phyloP scores from a whole-genome alignment of 2,888 invertebrate species.

The Minunthozetes semirufus region DNA sequence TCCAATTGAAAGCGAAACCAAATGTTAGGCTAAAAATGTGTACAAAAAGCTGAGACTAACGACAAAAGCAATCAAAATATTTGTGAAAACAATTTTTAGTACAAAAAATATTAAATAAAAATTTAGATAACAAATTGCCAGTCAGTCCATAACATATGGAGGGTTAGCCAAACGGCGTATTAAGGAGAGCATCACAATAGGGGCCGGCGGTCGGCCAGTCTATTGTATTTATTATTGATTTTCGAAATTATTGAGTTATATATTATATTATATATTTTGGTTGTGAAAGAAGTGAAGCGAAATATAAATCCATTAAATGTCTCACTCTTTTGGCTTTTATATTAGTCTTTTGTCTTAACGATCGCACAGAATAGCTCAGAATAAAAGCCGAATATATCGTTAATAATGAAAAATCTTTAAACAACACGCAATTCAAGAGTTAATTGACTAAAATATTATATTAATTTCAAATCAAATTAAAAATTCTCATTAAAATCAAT shows the following conservation, averaged over 20 bases:
- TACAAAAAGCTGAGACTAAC: too few species aligned
- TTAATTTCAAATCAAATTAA: neutral
- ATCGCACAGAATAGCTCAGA: neutral
- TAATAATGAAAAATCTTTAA: conserved; percentile 25
- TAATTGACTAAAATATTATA: neutral
- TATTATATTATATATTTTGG: neutral
- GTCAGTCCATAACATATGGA: neutral
- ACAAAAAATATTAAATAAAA: neutral
- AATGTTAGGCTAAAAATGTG: too few species aligned
- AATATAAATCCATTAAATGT: conserved; percentile 22
- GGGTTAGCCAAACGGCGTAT: neutral
- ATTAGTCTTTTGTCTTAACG: conserved; percentile 17
- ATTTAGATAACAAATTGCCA: neutral
- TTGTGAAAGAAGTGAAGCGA: neutral
- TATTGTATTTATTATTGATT: conserved; percentile 12
- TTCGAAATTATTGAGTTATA: conserved; percentile 17
- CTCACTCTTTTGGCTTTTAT: conserved; percentile 7
- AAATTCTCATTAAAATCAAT: too few species aligned
- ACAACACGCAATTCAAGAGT: neutral
- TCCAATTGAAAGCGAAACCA: too few species aligned
- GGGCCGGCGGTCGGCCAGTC: neutral
- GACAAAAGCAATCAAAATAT: too few species aligned
- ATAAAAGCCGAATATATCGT: conserved; percentile 4
- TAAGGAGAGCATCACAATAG: neutral
- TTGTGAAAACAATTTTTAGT: neutral